Conservation (phyloP, 1,140 invertebrate species). For the Heliconius hermathena region DNA sequence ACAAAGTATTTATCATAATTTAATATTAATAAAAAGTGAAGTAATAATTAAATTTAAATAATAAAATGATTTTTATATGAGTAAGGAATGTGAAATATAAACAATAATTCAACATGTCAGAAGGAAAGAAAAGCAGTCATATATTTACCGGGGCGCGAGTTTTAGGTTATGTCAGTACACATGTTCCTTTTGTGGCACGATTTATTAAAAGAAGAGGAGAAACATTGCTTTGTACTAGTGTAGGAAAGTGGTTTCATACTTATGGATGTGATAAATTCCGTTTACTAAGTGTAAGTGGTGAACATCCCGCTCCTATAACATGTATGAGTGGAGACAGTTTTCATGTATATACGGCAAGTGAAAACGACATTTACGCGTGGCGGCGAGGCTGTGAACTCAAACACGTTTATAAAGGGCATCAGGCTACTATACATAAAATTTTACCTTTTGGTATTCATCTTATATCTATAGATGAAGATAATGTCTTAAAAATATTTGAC, state of each 20-base stretch:
- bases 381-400: constrained; percentile 92
- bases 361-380: constrained; percentile 93
- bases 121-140: constrained; percentile 83
- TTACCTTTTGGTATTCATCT: constrained; percentile 94
- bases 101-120: constrained; percentile 50
- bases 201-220: constrained; percentile 94
- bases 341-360: constrained; percentile 92
- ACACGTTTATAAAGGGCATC: constrained; percentile 91
- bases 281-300: constrained; percentile 90
- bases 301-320: constrained; percentile 91
- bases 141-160: constrained; percentile 93
- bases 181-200: constrained; percentile 91
- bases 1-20: neutral
- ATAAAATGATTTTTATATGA: neutral
- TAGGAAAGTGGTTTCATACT: constrained; percentile 95
- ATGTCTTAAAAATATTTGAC: constrained; percentile 92
- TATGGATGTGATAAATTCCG: constrained; percentile 93
- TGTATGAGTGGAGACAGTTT: constrained; percentile 90
- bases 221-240: constrained; percentile 93
- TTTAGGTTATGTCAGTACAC: constrained; percentile 96
- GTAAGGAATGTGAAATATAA: neutral
- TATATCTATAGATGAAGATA: constrained; percentile 92
- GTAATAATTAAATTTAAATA: too few species aligned
- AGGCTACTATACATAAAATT: constrained; percentile 87
- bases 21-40: neutral